Evolutionary conservation across 1,140 invertebrate genomes (phyloP).

Genomic region (Drosophila yakuba): DNA sequence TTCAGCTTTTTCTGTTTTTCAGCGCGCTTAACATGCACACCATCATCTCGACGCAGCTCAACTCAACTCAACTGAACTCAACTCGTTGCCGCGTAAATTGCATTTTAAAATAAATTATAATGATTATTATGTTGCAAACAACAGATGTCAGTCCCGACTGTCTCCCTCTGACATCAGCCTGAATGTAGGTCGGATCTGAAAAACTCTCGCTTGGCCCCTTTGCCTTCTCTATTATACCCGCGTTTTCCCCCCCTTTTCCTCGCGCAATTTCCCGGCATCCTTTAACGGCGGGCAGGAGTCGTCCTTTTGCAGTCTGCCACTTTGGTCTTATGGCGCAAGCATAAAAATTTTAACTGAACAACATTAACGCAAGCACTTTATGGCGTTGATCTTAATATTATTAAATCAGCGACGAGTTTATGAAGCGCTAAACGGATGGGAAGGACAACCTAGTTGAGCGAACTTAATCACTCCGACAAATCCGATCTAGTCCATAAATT

Average conservation of each 20-base stretch:
- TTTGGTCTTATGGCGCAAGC: conserved; percentile 71
- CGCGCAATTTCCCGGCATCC: conserved; percentile 3
- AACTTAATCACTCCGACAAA: conserved; percentile 24
- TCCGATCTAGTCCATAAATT: background rate
- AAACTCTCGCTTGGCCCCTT: conserved; percentile 6
- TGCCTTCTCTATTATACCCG: background rate
- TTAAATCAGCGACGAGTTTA: conserved; percentile 76
- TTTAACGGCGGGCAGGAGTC: conserved; percentile 30
- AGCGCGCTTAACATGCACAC: conserved; percentile 59
- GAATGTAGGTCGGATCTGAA: conserved; percentile 43
- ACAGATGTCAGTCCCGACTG: conserved; percentile 67
- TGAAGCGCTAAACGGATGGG: conserved; percentile 56
- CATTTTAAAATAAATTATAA: conserved; percentile 84
- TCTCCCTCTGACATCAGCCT: conserved; percentile 33
- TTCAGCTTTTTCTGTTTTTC: conserved; percentile 1
- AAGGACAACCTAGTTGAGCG: conserved; percentile 11
- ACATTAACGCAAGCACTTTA: conserved; percentile 79
- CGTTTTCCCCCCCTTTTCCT: conserved; percentile 1
- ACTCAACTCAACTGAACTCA: conserved; percentile 33
- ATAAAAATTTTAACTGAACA: conserved; percentile 80
- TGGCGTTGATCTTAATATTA: conserved; percentile 78
- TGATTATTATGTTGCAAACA: conserved; percentile 81
- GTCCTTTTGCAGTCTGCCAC: conserved; percentile 64
- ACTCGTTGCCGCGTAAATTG: conserved; percentile 69
- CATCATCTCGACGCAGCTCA: conserved; percentile 51